Evolutionary conservation across 2,113 vertebrate genomes (phyloP).

Genomic region (Melanerpes aurifrons): DNA sequence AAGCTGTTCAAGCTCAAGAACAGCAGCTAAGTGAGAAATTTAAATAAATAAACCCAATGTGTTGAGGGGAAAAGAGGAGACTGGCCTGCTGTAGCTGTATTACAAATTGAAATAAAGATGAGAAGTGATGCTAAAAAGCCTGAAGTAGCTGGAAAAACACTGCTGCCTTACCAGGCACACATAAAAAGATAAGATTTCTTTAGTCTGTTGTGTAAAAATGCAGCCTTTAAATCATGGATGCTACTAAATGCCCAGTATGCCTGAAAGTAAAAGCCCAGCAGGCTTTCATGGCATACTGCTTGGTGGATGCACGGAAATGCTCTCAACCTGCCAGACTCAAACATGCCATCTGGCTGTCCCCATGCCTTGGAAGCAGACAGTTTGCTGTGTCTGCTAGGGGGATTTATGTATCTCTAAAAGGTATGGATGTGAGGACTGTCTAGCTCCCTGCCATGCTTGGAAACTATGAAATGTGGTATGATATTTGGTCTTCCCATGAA

Average conservation of each 20-base stretch:
- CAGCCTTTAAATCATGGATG: not conserved
- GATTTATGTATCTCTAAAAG: not conserved
- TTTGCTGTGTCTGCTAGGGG: not conserved
- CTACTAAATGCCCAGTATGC: not conserved
- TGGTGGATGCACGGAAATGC: not conserved
- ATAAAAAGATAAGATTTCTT: not conserved
- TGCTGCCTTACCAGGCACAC: not conserved
- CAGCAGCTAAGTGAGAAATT: not conserved
- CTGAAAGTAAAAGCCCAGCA: not conserved
- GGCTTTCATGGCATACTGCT: fast-evolving
- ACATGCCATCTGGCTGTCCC: not conserved
- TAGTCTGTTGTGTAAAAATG: not conserved
- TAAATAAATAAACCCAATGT: not conserved
- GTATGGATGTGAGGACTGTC: not conserved
- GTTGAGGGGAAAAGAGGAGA: not conserved
- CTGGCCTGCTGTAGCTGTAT: not conserved
- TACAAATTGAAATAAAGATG: not conserved
- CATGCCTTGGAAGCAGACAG: too few relatives aligned
- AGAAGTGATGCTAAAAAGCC: not conserved
- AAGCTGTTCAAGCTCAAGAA: not conserved
- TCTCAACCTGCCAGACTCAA: not conserved
- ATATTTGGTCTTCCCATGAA: not conserved
- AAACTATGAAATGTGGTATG: not conserved
- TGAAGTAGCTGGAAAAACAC: not conserved
- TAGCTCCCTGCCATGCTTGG: fast-evolving